phyloP scores from a whole-genome alignment of 2,888 invertebrate genomes.

The Petrophora chlorosata region DNA sequence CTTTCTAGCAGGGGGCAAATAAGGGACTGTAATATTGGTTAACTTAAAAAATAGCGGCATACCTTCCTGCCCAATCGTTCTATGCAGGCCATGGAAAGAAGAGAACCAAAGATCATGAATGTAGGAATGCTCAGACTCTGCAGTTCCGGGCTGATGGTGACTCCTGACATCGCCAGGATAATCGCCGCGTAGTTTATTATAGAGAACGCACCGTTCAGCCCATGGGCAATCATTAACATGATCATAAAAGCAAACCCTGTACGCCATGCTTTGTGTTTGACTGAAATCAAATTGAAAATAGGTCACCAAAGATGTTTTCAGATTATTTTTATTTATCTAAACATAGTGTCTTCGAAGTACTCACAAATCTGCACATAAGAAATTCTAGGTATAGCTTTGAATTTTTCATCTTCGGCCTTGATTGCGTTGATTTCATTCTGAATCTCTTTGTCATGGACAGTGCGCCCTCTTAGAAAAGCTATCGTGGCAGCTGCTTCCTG shows the following conservation, averaged over 20 bases:
- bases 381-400: conserved; percentile 54
- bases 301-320: too few species aligned
- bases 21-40: too few species aligned
- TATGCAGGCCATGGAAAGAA: conserved; percentile 42
- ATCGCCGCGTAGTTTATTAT: conserved; percentile 50
- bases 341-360: too few species aligned
- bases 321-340: too few species aligned
- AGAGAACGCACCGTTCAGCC: conserved; percentile 45
- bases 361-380: conserved; percentile 57
- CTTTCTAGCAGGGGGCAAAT: too few species aligned
- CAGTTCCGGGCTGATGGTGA: conserved; percentile 45
- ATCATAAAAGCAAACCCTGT: conserved; percentile 44
- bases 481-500: background rate
- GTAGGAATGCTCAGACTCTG: conserved; percentile 50
- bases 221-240: conserved; percentile 38
- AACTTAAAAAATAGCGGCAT: too few species aligned
- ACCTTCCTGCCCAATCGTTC: conserved; percentile 50
- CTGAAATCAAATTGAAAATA: too few species aligned
- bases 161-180: conserved; percentile 45
- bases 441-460: conserved; percentile 46
- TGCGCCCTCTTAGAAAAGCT: background rate
- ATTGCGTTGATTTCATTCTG: conserved; percentile 52
- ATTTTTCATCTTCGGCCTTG: conserved; percentile 51
- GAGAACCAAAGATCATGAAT: conserved; percentile 47
- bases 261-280: conserved; percentile 52